Conservation (phyloP, 1,140 invertebrate species). For the Drosophila guanche region DNA sequence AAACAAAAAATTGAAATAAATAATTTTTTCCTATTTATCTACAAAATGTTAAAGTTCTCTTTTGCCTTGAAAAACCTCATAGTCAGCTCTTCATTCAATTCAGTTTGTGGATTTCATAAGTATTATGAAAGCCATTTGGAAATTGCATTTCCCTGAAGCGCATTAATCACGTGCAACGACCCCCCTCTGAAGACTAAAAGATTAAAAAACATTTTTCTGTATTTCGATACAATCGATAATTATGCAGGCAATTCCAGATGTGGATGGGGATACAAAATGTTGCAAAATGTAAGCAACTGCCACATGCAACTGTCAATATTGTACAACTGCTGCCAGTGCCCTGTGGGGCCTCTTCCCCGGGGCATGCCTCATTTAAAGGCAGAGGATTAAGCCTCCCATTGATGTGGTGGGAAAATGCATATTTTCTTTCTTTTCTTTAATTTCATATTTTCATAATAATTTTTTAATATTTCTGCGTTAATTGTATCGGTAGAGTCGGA, state of each 20-base stretch:
- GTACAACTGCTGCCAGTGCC: conserved; percentile 14
- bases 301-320: conserved; percentile 58
- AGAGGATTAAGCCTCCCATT: conserved; percentile 57
- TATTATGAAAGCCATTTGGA: conserved; percentile 18
- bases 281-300: conserved; percentile 47
- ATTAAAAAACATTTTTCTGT: conserved; percentile 19
- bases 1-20: too few species aligned
- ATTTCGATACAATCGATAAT: conserved; percentile 39
- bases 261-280: conserved; percentile 7
- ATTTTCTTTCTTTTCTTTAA: conserved; percentile 26
- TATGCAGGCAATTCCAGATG: conserved; percentile 13
- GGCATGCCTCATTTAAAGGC: conserved; percentile 3
- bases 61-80: too few species aligned
- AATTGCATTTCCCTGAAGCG: conserved; percentile 11
- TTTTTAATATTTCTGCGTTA: conserved; percentile 67
- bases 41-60: too few species aligned
- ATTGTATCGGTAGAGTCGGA: conserved; percentile 62
- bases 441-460: conserved; percentile 53
- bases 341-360: background rate
- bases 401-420: conserved; percentile 22
- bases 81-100: too few species aligned
- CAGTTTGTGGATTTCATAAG: background rate
- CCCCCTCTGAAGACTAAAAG: conserved; percentile 27
- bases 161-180: conserved; percentile 24
- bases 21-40: background rate